A percentile compares a stretch with the other conserved stretches of the same genome.
These are phyloP conservation scores for Esox niger DNA, from an alignment of 2,113 vertebrate species.

Conservation along the genomic window DNA sequence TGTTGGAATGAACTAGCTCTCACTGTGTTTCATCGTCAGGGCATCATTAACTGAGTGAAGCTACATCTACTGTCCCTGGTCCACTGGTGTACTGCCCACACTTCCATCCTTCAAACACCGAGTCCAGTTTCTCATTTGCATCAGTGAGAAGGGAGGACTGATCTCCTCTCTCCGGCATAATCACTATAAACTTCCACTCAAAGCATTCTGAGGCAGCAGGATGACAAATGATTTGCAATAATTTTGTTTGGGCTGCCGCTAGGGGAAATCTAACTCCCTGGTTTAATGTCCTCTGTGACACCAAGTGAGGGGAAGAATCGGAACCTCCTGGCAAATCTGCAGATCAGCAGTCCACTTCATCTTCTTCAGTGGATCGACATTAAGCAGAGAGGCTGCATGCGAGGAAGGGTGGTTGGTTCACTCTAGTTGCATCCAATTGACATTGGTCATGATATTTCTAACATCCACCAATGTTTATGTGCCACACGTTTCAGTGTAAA, in stretches of 20 bases:
- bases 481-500: no score
- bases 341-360: constrained; percentile 48
- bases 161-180: constrained; percentile 33
- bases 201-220: constrained; percentile 29
- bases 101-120: constrained; percentile 20
- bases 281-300: constrained; percentile 54
- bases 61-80: constrained; percentile 8
- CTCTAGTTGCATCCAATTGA: no score
- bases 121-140: constrained; percentile 4
- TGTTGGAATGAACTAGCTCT: no score
- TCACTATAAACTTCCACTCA: constrained; percentile 50
- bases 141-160: constrained; percentile 17
- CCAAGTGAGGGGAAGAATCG: constrained; percentile 31
- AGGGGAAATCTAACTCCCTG: constrained; percentile 50
- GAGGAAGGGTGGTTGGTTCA: no score
- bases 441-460: no score
- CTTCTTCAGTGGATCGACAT: constrained; percentile 41
- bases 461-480: no score
- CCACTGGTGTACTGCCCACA: constrained; percentile 20
- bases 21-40: no score
- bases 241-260: constrained; percentile 54
- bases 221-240: constrained; percentile 57
- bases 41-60: not conserved
- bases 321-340: constrained; percentile 36
- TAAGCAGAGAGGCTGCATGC: no score